phyloP scores from a whole-genome alignment of 2,113 vertebrate genomes.

The Myxocyprinus asiaticus region DNA sequence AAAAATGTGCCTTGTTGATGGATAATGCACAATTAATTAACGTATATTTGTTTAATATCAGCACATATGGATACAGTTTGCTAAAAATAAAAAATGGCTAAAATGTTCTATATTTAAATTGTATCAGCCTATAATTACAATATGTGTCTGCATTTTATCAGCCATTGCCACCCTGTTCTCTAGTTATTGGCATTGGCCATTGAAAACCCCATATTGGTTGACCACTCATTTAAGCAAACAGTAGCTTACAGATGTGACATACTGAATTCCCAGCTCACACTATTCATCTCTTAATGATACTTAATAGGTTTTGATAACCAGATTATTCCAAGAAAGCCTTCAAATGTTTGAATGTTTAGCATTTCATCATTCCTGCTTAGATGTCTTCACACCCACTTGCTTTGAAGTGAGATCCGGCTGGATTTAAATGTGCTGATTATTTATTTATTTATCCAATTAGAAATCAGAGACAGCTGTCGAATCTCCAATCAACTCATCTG shows the following conservation, averaged over 20 bases:
- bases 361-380: background rate
- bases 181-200: too few species aligned
- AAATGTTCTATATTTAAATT: too few species aligned
- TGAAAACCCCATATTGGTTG: too few species aligned
- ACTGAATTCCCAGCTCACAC: background rate
- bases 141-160: too few species aligned
- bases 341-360: conserved; percentile 6
- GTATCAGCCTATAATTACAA: too few species aligned
- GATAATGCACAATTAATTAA: too few species aligned
- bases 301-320: background rate
- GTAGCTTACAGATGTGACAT: background rate
- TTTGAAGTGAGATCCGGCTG: conserved; percentile 18
- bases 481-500: background rate
- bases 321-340: background rate
- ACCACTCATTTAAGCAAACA: too few species aligned
- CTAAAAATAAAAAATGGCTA: too few species aligned
- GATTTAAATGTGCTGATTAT: conserved; percentile 16
- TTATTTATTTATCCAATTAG: conserved; percentile 10
- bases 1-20: too few species aligned
- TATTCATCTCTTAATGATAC: background rate
- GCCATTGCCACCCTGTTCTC: too few species aligned
- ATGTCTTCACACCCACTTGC: background rate
- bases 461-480: background rate
- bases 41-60: too few species aligned
- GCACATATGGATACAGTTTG: too few species aligned